phyloP scores from a whole-genome alignment of 2,113 vertebrate genomes.

The Pachycephala philippinensis region DNA sequence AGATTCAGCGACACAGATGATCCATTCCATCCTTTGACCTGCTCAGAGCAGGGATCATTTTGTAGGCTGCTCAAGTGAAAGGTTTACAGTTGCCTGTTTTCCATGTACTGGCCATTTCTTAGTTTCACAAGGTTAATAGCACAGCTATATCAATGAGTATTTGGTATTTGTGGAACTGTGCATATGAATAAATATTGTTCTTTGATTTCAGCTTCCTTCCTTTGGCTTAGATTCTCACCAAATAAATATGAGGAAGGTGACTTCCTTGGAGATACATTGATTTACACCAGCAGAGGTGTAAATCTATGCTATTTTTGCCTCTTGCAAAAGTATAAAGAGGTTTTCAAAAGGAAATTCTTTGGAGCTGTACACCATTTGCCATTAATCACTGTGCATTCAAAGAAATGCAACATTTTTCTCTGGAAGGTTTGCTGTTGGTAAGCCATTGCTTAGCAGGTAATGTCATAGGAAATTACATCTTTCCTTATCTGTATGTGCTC shows the following conservation, averaged over 20 bases:
- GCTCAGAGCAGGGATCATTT: neutral
- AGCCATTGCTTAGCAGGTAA: neutral
- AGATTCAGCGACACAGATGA: neutral
- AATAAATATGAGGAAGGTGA: neutral
- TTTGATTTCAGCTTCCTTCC: neutral
- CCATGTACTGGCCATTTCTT: neutral
- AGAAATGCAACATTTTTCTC: neutral
- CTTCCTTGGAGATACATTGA: neutral
- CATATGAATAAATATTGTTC: neutral
- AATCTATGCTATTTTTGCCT: neutral
- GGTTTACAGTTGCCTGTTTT: neutral
- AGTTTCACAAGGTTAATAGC: neutral
- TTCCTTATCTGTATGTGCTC: neutral
- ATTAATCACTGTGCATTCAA: neutral
- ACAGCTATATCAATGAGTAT: neutral
- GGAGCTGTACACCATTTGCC: neutral
- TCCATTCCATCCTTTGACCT: neutral
- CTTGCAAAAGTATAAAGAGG: neutral
- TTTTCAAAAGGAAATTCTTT: neutral
- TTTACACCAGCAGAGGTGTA: neutral
- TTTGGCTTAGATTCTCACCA: neutral
- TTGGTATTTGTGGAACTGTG: neutral
- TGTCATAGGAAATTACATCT: slow-evolving; percentile 12
- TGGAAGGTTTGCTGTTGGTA: neutral
- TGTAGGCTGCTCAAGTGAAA: neutral